Evolutionary conservation across 1,140 invertebrate genomes (phyloP).

Genomic region (Heliconius melpomene): DNA sequence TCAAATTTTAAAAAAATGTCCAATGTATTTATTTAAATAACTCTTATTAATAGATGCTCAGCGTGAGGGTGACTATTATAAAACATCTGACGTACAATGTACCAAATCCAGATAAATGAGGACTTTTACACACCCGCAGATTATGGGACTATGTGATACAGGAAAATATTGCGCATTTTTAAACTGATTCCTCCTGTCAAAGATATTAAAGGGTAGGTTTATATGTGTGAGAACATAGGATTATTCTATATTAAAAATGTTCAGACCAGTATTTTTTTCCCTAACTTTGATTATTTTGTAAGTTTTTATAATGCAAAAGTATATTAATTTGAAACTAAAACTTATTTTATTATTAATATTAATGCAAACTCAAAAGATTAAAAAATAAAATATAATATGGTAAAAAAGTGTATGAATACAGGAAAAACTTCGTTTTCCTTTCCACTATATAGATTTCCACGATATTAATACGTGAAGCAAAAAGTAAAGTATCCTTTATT

Average conservation of each 20-base stretch:
- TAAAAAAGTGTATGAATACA: no score
- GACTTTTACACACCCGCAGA: constrained; percentile 2
- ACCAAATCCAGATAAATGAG: constrained; percentile 25
- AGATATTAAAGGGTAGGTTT: background rate
- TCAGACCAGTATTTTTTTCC: no score
- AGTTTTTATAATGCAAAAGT: no score
- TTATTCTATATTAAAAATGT: background rate
- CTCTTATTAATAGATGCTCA: constrained; percentile 18
- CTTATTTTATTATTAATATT: no score
- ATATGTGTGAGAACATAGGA: background rate
- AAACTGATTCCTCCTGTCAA: background rate
- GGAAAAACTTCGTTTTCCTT: no score
- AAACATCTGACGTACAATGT: constrained; percentile 21
- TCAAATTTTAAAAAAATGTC: constrained; percentile 1
- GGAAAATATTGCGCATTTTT: background rate
- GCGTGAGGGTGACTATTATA: constrained; percentile 9
- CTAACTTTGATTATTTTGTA: no score
- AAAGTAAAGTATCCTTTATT: no score
- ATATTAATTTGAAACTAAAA: no score
- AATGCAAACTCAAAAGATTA: no score
- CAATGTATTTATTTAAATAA: constrained; percentile 15
- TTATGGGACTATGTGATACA: constrained; percentile 1
- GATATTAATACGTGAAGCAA: no score
- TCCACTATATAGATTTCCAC: no score
- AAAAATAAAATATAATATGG: no score